A percentile compares a stretch with the other conserved stretches of the same genome.
These are phyloP conservation scores for Dicyrtomina minuta DNA, from an alignment of 2,888 invertebrate genomes.

Conservation along the genomic window DNA sequence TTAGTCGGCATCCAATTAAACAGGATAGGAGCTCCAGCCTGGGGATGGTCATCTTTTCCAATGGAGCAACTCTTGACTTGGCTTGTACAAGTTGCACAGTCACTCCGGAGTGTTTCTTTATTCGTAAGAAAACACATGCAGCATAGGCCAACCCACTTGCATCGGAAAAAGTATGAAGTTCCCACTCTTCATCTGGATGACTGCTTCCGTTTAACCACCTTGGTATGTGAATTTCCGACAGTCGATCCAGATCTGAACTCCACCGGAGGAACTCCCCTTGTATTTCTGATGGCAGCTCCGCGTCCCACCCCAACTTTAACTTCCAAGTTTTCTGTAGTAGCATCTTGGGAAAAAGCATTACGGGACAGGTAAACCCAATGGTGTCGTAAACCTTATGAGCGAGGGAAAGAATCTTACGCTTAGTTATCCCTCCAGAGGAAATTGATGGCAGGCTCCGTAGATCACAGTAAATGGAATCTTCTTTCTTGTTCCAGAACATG, in stretches of 20 bases:
- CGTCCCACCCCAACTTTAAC: too few relatives aligned
- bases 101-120: background rate
- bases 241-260: conserved; percentile 45
- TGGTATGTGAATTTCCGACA: conserved; percentile 49
- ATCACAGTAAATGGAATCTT: too few relatives aligned
- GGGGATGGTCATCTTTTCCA: conserved; percentile 39
- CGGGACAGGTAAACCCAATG: too few relatives aligned
- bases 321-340: too few relatives aligned
- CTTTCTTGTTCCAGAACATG: too few relatives aligned
- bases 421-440: too few relatives aligned
- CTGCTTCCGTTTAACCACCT: conserved; percentile 35
- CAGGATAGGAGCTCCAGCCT: conserved; percentile 44
- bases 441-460: too few relatives aligned
- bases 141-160: conserved; percentile 54
- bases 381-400: too few relatives aligned
- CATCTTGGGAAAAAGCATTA: too few relatives aligned
- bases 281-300: too few relatives aligned
- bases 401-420: too few relatives aligned
- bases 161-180: conserved; percentile 54
- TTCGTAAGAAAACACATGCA: conserved; percentile 37
- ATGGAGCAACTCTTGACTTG: conserved; percentile 41
- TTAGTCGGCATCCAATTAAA: conserved; percentile 37
- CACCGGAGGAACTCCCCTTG: conserved; percentile 45
- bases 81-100: conserved; percentile 31
- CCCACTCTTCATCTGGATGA: conserved; percentile 24